A percentile compares a stretch with the other conserved stretches of the same genome.
phyloP scores from a whole-genome alignment of 2,888 invertebrate genomes.

The Agonum fuliginosum region DNA sequence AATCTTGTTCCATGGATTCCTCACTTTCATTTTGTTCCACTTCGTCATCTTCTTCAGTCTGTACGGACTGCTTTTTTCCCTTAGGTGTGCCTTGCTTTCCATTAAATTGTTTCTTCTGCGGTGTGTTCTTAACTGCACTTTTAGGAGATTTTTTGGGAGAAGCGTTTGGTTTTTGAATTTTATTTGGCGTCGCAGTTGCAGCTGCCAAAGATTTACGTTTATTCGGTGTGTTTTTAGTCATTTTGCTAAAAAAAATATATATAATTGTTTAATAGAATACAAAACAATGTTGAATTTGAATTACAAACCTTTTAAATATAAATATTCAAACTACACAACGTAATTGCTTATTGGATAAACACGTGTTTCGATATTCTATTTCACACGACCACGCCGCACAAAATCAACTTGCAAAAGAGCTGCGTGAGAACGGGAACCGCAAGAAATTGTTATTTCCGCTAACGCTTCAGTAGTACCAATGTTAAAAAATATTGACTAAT shows the following conservation, averaged over 20 bases:
- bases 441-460: neutral
- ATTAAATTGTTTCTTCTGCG: slow-evolving; percentile 6
- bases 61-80: neutral
- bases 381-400: too few species aligned
- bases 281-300: neutral
- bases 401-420: neutral
- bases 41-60: neutral
- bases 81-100: slow-evolving; percentile 1
- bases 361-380: neutral
- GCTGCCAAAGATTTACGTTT: slow-evolving; percentile 23
- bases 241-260: neutral
- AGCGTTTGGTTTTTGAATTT: neutral
- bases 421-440: neutral
- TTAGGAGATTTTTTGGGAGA: slow-evolving; percentile 3
- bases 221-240: neutral
- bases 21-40: neutral
- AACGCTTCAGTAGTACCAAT: neutral
- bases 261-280: neutral
- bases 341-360: neutral
- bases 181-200: neutral
- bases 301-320: neutral
- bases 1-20: neutral
- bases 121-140: neutral
- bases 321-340: neutral
- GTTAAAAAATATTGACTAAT: too few species aligned